Conservation (phyloP, 1,140 invertebrate genomes). For the Doryteuthis pealeii region DNA sequence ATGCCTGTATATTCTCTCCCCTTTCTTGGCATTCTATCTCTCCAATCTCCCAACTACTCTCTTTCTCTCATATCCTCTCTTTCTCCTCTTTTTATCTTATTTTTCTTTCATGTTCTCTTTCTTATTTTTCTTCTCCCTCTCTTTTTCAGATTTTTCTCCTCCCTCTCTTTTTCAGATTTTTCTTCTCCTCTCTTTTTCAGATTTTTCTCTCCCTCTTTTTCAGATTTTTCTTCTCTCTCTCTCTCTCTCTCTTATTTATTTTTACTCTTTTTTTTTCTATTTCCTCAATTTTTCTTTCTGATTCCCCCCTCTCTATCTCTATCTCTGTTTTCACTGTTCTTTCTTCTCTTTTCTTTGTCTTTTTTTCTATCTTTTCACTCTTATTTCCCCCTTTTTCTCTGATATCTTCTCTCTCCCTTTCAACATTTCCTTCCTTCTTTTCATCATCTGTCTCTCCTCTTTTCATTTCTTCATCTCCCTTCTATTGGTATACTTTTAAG, state of each 20-base stretch:
- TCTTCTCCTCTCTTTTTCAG: not conserved
- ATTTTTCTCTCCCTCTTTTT: not conserved
- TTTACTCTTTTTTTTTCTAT: not conserved
- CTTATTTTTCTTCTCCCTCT: not conserved
- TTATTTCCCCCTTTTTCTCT: not conserved
- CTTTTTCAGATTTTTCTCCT: not conserved
- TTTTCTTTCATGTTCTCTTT: not conserved
- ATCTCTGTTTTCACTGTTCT: not conserved
- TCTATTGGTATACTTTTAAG: not conserved
- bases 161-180: not conserved
- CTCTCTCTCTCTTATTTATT: not conserved
- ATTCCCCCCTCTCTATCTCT: not conserved
- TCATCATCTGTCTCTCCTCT: not conserved
- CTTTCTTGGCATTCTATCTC: too few relatives aligned
- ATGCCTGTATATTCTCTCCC: too few relatives aligned
- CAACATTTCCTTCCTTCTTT: not conserved
- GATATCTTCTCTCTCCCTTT: not conserved
- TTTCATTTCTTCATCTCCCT: not conserved
- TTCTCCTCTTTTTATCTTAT: not conserved
- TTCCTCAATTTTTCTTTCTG: not conserved
- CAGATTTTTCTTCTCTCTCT: not conserved
- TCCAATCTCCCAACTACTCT: not conserved
- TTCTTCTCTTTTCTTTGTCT: not conserved
- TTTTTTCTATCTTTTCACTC: not conserved
- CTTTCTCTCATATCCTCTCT: not conserved